Evolutionary conservation across 2,797 vertebrate genomes (phyloP), one percentile per base, ranked within the genome.

Genomic region (Chiroxiphia lanceolata): DNA sequence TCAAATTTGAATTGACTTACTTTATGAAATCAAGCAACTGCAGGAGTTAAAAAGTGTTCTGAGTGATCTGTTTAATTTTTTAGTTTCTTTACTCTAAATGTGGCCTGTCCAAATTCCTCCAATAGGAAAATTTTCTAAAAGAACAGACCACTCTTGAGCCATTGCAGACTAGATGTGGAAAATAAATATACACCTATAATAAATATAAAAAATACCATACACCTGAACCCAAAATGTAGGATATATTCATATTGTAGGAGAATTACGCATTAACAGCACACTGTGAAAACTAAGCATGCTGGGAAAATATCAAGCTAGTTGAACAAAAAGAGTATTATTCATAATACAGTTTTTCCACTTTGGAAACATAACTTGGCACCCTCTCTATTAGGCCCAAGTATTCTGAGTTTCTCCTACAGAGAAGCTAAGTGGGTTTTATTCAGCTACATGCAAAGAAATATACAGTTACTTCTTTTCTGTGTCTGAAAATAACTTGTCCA

Each of bases 401-500:
- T 80, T 92, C 59, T 31, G 31, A 75, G n/a, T 65, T 89, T 90
- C 79, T 82, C 63, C 70, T 84, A 68, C 51, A 80, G 83, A 87
- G 59, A 84, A 88, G 48, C 9, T 82, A 81, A 83, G 61, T 40
- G 31, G 17, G 38, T 53, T 95, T 95, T 91, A 89, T 59, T 82
- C 75, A 90, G 53, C 27, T 71, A 60, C 21, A 26, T 29, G n/a
- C 48, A 74, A 90, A 84, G 69, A 91, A 93, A 95, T 82, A 75
- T 0, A 76, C 3, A 7, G 29, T 42, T 85, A 23, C n/a, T 94
- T 75, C 78, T 93, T 82, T 87, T 65, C 33, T 75, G 45, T 42
- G 31, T 65, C 83, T 85, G 76, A 95, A 95, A 87, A 91, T 90
- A 74, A 85, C 81, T 94, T 40, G 79, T 90, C 88, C 76, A 59